Base-by-base conservation (phyloP, 2,113 vertebrate species). In the Salvelinus alpinus region DNA sequence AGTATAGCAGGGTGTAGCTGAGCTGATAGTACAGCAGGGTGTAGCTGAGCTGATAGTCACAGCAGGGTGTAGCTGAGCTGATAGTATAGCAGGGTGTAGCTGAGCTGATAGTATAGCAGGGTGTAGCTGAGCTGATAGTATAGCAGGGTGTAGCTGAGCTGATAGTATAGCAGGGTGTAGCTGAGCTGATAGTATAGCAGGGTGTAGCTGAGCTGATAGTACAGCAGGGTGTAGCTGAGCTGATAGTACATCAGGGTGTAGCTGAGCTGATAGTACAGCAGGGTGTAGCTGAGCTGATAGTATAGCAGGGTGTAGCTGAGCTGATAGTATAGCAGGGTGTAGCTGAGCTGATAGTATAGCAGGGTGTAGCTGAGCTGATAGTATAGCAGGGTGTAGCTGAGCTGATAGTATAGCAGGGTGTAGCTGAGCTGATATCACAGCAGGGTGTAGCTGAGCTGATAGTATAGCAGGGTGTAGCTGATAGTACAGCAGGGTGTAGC, bases 331-430 rank as follows among this genome's bases (percentile, higher is more conserved):
- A 73, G 34, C 6, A 34, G 34, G 34, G 7, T 1, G 34, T 34
- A n/a, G n/a, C n/a, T n/a, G n/a, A 1, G 34, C 6, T 34, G 31
- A 7, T 34, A 34, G 34, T 8, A 34, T 8, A 8, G 34, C 6
- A 34, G 34, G 73, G 47, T 47, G 66, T 64, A 71, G 51, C 73
- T 70, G 24, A 82, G 83, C 80, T 24, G 24, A 24, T 24, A 24
- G 24, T 24, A 24, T 24, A 73, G 34, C 6, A 34, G 34, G 34
- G 7, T 1, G 34, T 34, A n/a, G n/a, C n/a, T n/a, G n/a, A 1
- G 34, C 6, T 34, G 31, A 7, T 34, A 34, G 34, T 8, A 34
- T 8, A 8, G 34, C 6, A 34, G 34, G 73, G 47, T 47, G 66
- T 64, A n/a, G n/a, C n/a, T n/a, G n/a, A 71, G 62, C 77, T 70